Evolutionary conservation across 2,888 invertebrate species (phyloP).

Genomic region (Trissolcus japonicus): DNA sequence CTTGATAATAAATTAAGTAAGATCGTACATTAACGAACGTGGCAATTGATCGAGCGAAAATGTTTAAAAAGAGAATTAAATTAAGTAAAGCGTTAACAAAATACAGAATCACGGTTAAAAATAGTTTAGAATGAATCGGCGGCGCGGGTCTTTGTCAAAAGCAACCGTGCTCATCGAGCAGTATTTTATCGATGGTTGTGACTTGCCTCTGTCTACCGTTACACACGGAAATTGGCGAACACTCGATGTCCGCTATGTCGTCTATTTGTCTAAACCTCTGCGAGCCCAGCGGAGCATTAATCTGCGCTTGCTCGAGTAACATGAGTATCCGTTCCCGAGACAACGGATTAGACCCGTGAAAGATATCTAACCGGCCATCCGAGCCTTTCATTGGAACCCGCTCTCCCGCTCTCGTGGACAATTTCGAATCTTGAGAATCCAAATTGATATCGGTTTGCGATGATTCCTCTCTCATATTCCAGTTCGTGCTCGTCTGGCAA

Average conservation of each 20-base stretch:
- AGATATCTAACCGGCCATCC: conserved; percentile 36
- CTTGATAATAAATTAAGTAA: too few species aligned
- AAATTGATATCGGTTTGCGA: conserved; percentile 56
- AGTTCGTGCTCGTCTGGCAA: conserved; percentile 27
- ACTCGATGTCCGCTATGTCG: conserved; percentile 40
- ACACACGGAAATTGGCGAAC: conserved; percentile 58
- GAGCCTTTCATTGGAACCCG: conserved; percentile 23
- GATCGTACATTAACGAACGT: too few species aligned
- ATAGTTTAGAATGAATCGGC: conserved; percentile 14
- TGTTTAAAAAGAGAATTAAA: too few species aligned
- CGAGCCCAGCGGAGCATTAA: conserved; percentile 64
- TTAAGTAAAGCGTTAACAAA: not conserved
- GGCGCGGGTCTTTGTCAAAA: conserved; percentile 62
- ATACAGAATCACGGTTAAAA: conserved; percentile 34
- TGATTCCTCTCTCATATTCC: conserved; percentile 46
- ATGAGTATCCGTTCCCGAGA: conserved; percentile 70
- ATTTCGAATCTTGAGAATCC: conserved; percentile 20
- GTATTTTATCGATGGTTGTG: conserved; percentile 70
- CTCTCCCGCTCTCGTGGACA: conserved; percentile 27
- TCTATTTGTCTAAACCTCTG: conserved; percentile 49
- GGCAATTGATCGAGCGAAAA: too few species aligned
- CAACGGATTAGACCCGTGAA: conserved; percentile 54
- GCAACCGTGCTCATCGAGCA: conserved; percentile 69
- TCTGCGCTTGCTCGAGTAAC: conserved; percentile 72
- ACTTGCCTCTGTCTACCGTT: conserved; percentile 70